phyloP scores from a whole-genome alignment of 2,797 vertebrate species.

The Erethizon dorsatum region DNA sequence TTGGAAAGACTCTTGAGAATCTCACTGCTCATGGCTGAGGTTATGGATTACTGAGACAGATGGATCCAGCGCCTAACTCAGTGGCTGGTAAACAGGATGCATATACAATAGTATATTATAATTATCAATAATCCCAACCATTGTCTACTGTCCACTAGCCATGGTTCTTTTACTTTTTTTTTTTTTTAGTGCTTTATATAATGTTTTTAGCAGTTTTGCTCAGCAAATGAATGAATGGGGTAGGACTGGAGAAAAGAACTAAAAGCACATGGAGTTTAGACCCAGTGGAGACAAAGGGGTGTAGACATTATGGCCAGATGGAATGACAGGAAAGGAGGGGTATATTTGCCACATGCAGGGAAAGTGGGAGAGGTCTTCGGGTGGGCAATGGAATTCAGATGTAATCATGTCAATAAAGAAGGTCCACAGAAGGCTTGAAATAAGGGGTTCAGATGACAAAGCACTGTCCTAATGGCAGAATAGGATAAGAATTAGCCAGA shows the following conservation, averaged over 20 bases:
- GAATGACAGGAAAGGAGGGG: neutral
- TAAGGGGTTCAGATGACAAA: neutral
- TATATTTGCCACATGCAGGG: neutral
- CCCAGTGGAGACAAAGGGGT: neutral
- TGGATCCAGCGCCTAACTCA: neutral
- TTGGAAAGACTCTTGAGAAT: neutral
- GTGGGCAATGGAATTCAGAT: slow-evolving; percentile 40
- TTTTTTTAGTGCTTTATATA: neutral
- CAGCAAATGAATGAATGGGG: neutral
- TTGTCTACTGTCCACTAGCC: neutral
- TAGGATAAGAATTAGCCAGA: neutral
- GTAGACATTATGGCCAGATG: neutral
- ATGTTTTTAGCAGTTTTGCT: neutral
- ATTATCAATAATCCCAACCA: neutral
- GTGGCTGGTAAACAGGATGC: neutral
- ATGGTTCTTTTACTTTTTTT: neutral
- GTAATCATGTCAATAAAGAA: slow-evolving; percentile 19
- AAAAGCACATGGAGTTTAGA: neutral
- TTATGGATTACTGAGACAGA: neutral
- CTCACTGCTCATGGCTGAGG: neutral
- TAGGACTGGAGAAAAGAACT: neutral
- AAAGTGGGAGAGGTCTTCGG: neutral
- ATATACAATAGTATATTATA: neutral
- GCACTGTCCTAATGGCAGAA: neutral
- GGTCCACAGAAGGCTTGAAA: neutral